A percentile compares a stretch with the other conserved stretches of the same genome.
Conservation (phyloP, 2,113 vertebrate species). For the Reinhardtius hippoglossoides region DNA sequence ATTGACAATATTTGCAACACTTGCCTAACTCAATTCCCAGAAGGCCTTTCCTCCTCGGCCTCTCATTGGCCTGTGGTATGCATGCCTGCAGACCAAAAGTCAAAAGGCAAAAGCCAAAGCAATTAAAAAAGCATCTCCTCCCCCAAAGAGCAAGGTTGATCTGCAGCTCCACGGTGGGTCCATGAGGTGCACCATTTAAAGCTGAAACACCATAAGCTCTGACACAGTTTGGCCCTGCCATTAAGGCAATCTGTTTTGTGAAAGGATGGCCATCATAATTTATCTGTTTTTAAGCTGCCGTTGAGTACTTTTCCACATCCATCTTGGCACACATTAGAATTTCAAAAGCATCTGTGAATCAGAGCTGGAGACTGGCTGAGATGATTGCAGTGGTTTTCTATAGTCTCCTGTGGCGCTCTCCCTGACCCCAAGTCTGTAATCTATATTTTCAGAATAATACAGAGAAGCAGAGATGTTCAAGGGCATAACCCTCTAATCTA, state of each 20-base stretch:
- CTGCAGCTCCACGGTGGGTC: slow-evolving; percentile 45
- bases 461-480: slow-evolving; percentile 71
- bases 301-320: slow-evolving; percentile 70
- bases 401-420: slow-evolving; percentile 65
- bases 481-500: slow-evolving; percentile 79
- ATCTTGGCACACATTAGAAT: slow-evolving; percentile 71
- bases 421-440: slow-evolving; percentile 70
- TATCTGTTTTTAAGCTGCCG: slow-evolving; percentile 71
- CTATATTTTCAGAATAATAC: slow-evolving; percentile 80
- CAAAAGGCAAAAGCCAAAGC: slow-evolving; percentile 67
- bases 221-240: slow-evolving; percentile 38
- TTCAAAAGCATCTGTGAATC: slow-evolving; percentile 66
- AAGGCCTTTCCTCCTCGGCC: slow-evolving; percentile 38
- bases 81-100: slow-evolving; percentile 46
- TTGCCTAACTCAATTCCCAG: slow-evolving; percentile 37
- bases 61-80: slow-evolving; percentile 31
- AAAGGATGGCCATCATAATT: slow-evolving; percentile 50
- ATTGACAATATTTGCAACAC: slow-evolving; percentile 57
- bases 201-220: slow-evolving; percentile 29
- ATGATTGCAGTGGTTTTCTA: slow-evolving; percentile 75
- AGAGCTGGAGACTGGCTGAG: slow-evolving; percentile 53
- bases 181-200: slow-evolving; percentile 54
- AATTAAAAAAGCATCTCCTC: slow-evolving; percentile 76
- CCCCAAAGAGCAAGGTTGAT: slow-evolving; percentile 57
- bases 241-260: slow-evolving; percentile 67